Evolutionary conservation across 2,113 vertebrate species (phyloP), one percentile per base, ranked within the genome.

Genomic region (Holacanthus passer): DNA sequence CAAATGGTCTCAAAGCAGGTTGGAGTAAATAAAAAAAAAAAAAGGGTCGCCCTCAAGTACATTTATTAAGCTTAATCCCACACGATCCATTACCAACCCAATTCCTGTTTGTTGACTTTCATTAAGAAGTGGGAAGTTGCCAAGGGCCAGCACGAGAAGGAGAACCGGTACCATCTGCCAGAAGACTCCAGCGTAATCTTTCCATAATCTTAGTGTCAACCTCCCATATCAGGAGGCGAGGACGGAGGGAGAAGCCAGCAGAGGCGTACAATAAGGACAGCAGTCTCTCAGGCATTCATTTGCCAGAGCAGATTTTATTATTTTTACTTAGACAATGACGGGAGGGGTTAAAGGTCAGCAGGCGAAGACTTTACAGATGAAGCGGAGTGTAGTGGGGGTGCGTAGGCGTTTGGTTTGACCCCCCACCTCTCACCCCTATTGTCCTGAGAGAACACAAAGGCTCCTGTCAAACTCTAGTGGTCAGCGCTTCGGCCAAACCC

Each of bases 281-380:
- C 80, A 32, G 84, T 20, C 74, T 71, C 75, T 69, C 77, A 75
- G 89, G 83, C 88, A 80, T 87, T 84, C 83, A 79, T 89, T 77
- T 67, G 84, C 83, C 73, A 29, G 86, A 94, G 89, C 92, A 84
- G 90, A 86, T 94, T 93, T 95, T 87, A 93, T 94, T 94, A 93
- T 94, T 94, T 94, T 92, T 91, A 81, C 87, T 76, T 39, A 81
- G 85, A 95, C 92, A 95, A 95, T 94, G 92, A 75, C 84, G 13
- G 59, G 45, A 74, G 77, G 77, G 94, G 95, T 95, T 75, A 95
- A 77, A 93, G 95, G 93, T 95, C 93, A 88, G 73, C 82, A 81
- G 85, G 90, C 88, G 81, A 89, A 89, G 90, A 90, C 88, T 90
- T 84, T 87, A 88, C 88, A 89, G 87, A 91, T 88, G 83, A 90